Base-by-base conservation (phyloP, 2,888 invertebrate genomes). In the Labia minor region DNA sequence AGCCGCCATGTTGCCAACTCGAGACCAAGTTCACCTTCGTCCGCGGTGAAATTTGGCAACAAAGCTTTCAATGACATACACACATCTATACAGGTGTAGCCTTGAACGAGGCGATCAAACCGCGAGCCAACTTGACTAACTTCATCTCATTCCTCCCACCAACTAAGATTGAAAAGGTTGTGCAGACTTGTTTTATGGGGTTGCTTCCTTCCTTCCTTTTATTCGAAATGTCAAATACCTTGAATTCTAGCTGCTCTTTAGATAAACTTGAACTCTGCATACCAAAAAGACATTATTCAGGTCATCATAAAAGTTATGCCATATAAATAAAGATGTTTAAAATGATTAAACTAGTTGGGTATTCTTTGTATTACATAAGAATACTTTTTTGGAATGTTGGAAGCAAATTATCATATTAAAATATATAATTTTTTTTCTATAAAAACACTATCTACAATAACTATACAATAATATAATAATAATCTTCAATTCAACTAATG, bases 91-190 rank as follows among this genome's bases (percentile, higher is more conserved):
- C 49, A 49, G 49, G 49, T 49, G 49, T 49, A 49, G 49, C 49
- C 49, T 49, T 49, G 49, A 49, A 49, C 49, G 49, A 49, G 49
- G 49, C 49, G 49, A 49, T 49, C 49, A 49, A 49, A 49, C 49
- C 49, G 49, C 49, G 49, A 49, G 49, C 8, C 49, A 49, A 49
- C 49, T n/a, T 16, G 14, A 4, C 49, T 11, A 16, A 49, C 49
- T 49, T 26, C 26, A 26, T 26, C 26, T 8, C 26, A 26, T 26
- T 26, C 26, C 26, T 26, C 26, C 26, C 26, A 26, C 49, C 49
- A 11, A 10, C 49, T 14, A 49, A 49, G 14, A 16, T 10, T 14
- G 4, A 49, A 49, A 49, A 49, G 14, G 49, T 49, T 49, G 49
- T 26, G 26, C 26, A 26, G 26, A 26, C 26, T 26, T 26, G 26